Conservation (phyloP, 2,797 vertebrate species). For the Enteromius fasciolatus region DNA sequence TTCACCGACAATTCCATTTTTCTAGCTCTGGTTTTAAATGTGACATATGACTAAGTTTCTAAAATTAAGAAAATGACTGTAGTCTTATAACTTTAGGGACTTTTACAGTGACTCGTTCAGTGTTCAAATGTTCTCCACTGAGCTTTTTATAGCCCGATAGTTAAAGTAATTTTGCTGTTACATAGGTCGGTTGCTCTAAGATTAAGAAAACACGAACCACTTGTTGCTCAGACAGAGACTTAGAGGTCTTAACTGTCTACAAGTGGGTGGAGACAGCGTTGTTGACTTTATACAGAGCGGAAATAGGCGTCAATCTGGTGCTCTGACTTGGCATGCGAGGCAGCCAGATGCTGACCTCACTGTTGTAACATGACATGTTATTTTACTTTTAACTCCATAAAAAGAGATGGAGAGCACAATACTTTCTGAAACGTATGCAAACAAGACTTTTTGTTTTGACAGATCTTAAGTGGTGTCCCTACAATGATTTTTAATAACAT, state of each 20-base stretch:
- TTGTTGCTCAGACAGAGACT: slow-evolving; percentile 1
- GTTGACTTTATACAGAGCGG: slow-evolving; percentile 31
- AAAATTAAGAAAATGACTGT: slow-evolving; percentile 52
- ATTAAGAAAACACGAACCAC: slow-evolving; percentile 28
- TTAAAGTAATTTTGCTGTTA: slow-evolving; percentile 16
- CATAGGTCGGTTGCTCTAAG: slow-evolving; percentile 12
- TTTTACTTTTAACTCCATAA: slow-evolving; percentile 20
- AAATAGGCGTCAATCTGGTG: slow-evolving; percentile 18
- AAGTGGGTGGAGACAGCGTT: slow-evolving; percentile 15
- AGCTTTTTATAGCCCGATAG: slow-evolving; percentile 12
- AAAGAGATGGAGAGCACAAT: slow-evolving; percentile 1
- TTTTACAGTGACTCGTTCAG: slow-evolving; percentile 23
- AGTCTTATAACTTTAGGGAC: slow-evolving; percentile 38
- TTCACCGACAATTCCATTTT: slow-evolving; percentile 34
- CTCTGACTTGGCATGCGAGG: slow-evolving; percentile 6
- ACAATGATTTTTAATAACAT: background rate
- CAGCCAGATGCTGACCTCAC: slow-evolving; percentile 37
- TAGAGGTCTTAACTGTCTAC: slow-evolving; percentile 4
- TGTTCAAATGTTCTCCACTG: background rate
- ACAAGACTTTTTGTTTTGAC: background rate
- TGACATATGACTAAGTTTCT: slow-evolving; percentile 46
- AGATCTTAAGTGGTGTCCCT: background rate
- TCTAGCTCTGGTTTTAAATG: slow-evolving; percentile 48
- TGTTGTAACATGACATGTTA: slow-evolving; percentile 25
- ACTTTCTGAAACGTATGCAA: background rate